phyloP scores from a whole-genome alignment of 2,113 vertebrate genomes.

The Pavo muticus region DNA sequence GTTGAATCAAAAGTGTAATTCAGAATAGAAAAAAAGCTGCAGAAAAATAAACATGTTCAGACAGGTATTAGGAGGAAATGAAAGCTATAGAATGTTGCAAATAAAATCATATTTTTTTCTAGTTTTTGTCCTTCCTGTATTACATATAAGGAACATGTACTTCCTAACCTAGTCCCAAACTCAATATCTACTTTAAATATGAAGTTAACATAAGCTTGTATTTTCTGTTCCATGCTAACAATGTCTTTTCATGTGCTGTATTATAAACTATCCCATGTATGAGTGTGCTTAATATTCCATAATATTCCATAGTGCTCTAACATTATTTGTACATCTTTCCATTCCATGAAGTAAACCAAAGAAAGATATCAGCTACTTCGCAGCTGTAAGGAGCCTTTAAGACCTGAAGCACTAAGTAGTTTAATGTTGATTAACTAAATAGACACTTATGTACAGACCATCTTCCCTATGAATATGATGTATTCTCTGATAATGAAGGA shows the following conservation, averaged over 20 bases:
- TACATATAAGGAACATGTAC: background rate
- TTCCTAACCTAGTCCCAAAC: background rate
- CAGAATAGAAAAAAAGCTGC: background rate
- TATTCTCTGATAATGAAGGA: background rate
- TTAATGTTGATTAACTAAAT: background rate
- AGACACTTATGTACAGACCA: background rate
- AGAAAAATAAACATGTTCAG: background rate
- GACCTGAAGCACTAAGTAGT: background rate
- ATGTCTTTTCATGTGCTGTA: background rate
- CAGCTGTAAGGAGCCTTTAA: background rate
- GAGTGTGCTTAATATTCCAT: background rate
- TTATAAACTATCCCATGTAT: background rate
- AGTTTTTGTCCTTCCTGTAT: background rate
- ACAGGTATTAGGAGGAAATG: background rate
- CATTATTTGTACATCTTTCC: background rate
- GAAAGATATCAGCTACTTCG: background rate
- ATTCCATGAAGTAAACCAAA: background rate
- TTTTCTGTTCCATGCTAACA: background rate
- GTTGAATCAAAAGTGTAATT: background rate
- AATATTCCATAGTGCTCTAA: background rate
- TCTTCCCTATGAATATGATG: background rate
- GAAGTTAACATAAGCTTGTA: background rate
- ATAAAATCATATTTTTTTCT: background rate
- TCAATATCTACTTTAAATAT: background rate
- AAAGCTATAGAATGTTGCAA: background rate